These are phyloP conservation scores for Notodonta dromedarius DNA, from an alignment of 2,888 invertebrate genomes.

Conservation along the genomic window DNA sequence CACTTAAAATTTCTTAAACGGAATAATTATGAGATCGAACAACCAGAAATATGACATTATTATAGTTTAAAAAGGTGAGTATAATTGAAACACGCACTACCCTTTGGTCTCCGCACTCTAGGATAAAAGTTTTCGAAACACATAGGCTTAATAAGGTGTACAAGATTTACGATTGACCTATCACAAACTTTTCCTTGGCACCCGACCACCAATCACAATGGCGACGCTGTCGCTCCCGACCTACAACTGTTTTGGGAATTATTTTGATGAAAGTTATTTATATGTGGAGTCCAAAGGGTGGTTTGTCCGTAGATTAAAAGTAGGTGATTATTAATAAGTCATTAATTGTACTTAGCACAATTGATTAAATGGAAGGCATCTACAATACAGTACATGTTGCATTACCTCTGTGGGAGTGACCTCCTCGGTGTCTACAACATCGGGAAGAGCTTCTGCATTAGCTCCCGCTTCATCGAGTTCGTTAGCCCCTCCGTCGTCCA, in stretches of 20 bases:
- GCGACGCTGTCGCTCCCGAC: no score
- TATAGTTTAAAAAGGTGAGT: not conserved
- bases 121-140: no score
- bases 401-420: conserved; percentile 82
- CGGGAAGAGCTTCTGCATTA: conserved; percentile 68
- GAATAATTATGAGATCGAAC: not conserved
- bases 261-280: no score
- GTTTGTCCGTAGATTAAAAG: not conserved
- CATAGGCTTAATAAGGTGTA: no score
- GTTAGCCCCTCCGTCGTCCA: conserved; percentile 43
- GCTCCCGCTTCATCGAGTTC: conserved; percentile 50
- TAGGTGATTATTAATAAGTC: conserved; percentile 5
- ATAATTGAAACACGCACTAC: not conserved
- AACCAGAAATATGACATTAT: not conserved
- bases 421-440: conserved; percentile 80
- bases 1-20: not conserved
- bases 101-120: no score
- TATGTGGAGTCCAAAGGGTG: no score
- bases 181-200: no score
- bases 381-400: conserved; percentile 76
- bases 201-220: no score
- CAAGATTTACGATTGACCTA: no score
- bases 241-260: no score
- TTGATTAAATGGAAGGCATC: conserved; percentile 74
- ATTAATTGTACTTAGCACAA: conserved; percentile 60